Conservation (phyloP, 2,113 vertebrate species). For the Opisthocomus hoazin region DNA sequence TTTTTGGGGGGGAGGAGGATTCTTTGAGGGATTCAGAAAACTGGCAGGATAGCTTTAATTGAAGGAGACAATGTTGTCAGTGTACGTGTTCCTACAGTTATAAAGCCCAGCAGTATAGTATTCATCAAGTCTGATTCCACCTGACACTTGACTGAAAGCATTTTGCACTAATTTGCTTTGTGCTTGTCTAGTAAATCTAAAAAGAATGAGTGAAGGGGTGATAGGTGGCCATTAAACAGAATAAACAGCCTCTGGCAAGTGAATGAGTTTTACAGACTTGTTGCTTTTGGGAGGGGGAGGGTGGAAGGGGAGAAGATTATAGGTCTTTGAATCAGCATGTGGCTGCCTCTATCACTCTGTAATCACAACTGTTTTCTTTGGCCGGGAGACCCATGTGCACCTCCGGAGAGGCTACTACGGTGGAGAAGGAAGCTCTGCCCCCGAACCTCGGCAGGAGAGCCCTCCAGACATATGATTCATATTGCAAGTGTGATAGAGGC, state of each 20-base stretch:
- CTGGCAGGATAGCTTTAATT: constrained; percentile 28
- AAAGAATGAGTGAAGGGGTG: constrained; percentile 68
- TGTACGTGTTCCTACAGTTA: neutral
- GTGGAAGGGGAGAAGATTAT: constrained; percentile 36
- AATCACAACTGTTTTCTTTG: constrained; percentile 68
- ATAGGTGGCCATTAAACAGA: constrained; percentile 75
- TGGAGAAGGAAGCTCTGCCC: constrained; percentile 51
- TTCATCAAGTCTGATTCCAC: constrained; percentile 66
- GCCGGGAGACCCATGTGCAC: constrained; percentile 50
- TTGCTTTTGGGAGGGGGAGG: constrained; percentile 46
- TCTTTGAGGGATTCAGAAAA: neutral
- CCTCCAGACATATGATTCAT: constrained; percentile 64
- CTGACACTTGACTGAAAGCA: constrained; percentile 73
- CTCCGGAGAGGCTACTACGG: constrained; percentile 54
- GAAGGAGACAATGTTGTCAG: constrained; percentile 59
- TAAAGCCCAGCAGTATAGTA: constrained; percentile 48
- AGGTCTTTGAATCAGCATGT: constrained; percentile 65
- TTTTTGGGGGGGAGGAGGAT: neutral
- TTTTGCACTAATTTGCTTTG: constrained; percentile 73
- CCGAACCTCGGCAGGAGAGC: constrained; percentile 52
- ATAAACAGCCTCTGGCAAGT: constrained; percentile 70
- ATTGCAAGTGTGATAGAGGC: constrained; percentile 66
- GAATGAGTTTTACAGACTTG: constrained; percentile 62
- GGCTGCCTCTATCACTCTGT: constrained; percentile 62
- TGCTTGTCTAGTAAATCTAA: constrained; percentile 72